A percentile compares a stretch with the other conserved stretches of the same genome.
Evolutionary conservation across 2,113 vertebrate genomes (phyloP).

Genomic region (Montifringilla adamsi): DNA sequence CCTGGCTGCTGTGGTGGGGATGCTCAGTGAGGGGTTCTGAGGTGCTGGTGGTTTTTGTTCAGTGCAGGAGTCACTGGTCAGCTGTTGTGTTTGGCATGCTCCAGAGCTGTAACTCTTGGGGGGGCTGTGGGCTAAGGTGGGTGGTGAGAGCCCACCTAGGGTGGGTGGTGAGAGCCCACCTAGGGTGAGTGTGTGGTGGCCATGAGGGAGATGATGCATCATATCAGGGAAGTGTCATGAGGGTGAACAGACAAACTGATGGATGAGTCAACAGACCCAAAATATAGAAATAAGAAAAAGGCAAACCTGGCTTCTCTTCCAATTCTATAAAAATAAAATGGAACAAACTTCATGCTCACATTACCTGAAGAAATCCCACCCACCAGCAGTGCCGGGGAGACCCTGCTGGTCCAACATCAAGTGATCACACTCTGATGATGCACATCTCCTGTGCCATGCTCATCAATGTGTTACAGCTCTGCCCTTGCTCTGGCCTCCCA

Average conservation of each 20-base stretch:
- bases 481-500: not conserved
- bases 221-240: not conserved
- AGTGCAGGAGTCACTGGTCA: rapidly evolving
- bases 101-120: not conserved
- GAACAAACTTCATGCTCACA: not conserved
- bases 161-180: not conserved
- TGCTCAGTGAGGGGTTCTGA: not conserved
- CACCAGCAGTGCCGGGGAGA: rapidly evolving
- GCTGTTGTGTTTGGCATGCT: rapidly evolving
- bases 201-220: not conserved
- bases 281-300: not conserved
- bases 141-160: not conserved
- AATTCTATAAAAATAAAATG: not conserved
- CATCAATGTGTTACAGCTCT: not conserved
- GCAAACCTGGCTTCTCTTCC: not conserved
- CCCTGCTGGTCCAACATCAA: rapidly evolving
- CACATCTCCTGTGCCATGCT: not conserved
- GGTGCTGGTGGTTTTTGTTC: not conserved
- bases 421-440: rapidly evolving
- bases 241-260: not conserved
- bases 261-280: not conserved
- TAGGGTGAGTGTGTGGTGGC: not conserved
- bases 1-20: not conserved
- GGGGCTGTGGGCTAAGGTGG: rapidly evolving
- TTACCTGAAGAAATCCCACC: not conserved